Conservation (phyloP, 1,140 invertebrate species). For the Lepeophtheirus salmonis region DNA sequence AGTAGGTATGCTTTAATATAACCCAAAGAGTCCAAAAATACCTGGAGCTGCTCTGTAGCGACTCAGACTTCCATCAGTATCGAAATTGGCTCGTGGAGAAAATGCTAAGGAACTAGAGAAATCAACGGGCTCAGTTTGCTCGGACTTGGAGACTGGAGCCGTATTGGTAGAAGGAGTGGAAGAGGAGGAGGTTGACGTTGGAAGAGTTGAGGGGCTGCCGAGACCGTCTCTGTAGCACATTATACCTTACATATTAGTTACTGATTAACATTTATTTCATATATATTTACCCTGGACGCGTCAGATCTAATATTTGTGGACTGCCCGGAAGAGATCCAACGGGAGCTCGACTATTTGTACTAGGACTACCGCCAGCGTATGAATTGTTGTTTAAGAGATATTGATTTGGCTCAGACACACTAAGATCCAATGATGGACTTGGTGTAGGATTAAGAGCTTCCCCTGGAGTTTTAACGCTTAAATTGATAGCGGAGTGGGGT, state of each 20-base stretch:
- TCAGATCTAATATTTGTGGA: slow-evolving; percentile 17
- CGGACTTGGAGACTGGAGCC: slow-evolving; percentile 21
- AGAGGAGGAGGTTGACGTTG: background rate
- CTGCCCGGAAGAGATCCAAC: background rate
- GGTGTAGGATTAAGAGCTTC: background rate
- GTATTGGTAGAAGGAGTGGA: background rate
- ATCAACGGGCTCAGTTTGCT: slow-evolving; percentile 47
- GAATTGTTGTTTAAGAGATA: background rate
- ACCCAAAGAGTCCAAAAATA: too few species aligned
- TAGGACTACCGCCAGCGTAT: background rate
- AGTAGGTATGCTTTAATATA: too few species aligned
- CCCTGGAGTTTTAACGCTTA: slow-evolving; percentile 12
- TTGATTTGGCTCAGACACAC: background rate
- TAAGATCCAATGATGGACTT: background rate
- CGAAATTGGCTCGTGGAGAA: background rate
- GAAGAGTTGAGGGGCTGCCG: background rate
- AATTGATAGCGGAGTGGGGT: slow-evolving; percentile 17
- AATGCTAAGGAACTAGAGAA: slow-evolving; percentile 40
- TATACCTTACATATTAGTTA: background rate
- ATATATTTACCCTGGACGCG: background rate
- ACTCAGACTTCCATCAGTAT: background rate
- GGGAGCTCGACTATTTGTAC: too few species aligned
- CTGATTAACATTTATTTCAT: slow-evolving; percentile 1
- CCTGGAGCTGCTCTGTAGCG: background rate
- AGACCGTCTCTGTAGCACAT: too few species aligned